Evolutionary conservation across 2,888 invertebrate species (phyloP), one percentile per base, ranked within the genome.

Genomic region (Bombylius major): DNA sequence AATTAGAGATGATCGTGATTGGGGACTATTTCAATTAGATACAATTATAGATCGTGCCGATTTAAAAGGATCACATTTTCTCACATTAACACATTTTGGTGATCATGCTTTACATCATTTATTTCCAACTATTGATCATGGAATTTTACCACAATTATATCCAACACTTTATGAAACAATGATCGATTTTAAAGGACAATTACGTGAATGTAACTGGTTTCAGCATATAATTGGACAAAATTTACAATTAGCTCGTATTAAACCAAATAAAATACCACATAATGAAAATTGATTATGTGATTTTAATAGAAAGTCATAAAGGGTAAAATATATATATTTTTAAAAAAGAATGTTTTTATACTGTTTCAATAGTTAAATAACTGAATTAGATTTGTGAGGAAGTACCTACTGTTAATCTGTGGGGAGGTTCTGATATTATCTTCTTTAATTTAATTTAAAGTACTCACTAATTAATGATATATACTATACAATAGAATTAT

Each of bases 41-140:
- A 81, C 88, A 0, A 78, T 87, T 0, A 80, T 84, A 39, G 89
- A 88, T 66, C 78, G 88, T 60, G 75, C 79, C 31, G 84, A 87
- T 60, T 76, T 84, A 57, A 81, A 81, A 11, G 80, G 82, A 13
- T 82, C 80, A 47, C 78, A 81, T 59, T 83, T 86, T 66, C 72
- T 86, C 59, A 80, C 81, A 1, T 69, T 89, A 54, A 84, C 86
- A 0, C 79, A 82, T 58, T 90, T 88, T 64, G 90, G 90, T 0
- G 83, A 86, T 58, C 91, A 91, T 67, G 78, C 79, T 0, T 73
- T 90, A 4, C 90, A 91, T 69, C 91, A 91, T 70, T 73, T 90
- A 31, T 84, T 90, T 63, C 90, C 90, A 0, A 86, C 88, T 0
- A 65, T 91, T 42, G 90, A 90, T 68, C 89, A 90, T 65, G 82